These are phyloP conservation scores for Prunella strophiata DNA, from an alignment of 2,797 vertebrate genomes.

Conservation along the genomic window DNA sequence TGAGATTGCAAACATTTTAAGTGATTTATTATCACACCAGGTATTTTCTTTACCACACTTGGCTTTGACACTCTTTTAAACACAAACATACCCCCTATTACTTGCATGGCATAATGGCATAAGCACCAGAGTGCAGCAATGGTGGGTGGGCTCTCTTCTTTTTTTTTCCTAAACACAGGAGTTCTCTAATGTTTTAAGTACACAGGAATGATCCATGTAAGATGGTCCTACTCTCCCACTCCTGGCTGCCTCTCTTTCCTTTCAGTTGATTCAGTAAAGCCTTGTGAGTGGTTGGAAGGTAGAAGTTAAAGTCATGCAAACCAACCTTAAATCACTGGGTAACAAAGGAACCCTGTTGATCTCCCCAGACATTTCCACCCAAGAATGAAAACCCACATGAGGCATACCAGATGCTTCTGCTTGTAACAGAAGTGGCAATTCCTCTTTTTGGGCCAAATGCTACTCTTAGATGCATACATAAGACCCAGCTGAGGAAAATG, in stretches of 20 bases:
- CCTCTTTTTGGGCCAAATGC: not conserved
- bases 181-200: not conserved
- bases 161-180: constrained; percentile 20
- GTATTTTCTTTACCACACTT: constrained; percentile 59
- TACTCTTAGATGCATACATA: not conserved
- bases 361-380: constrained; percentile 7
- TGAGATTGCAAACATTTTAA: constrained; percentile 19
- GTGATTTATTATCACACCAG: constrained; percentile 37
- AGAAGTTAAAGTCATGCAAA: constrained; percentile 50
- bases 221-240: not conserved
- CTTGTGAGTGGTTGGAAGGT: not conserved
- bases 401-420: not conserved
- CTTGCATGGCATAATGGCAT: not conserved
- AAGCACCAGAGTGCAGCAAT: not conserved
- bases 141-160: constrained; percentile 34
- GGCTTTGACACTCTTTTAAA: constrained; percentile 46
- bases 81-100: constrained; percentile 8
- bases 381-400: not conserved
- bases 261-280: constrained; percentile 36
- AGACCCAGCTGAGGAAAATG: not conserved
- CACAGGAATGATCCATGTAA: not conserved
- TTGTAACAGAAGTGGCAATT: constrained; percentile 10
- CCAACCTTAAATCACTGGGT: constrained; percentile 39
- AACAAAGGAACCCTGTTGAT: constrained; percentile 47
- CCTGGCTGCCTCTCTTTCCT: not conserved